phyloP scores from a whole-genome alignment of 2,888 invertebrate genomes.

The Metallyticus violacea region DNA sequence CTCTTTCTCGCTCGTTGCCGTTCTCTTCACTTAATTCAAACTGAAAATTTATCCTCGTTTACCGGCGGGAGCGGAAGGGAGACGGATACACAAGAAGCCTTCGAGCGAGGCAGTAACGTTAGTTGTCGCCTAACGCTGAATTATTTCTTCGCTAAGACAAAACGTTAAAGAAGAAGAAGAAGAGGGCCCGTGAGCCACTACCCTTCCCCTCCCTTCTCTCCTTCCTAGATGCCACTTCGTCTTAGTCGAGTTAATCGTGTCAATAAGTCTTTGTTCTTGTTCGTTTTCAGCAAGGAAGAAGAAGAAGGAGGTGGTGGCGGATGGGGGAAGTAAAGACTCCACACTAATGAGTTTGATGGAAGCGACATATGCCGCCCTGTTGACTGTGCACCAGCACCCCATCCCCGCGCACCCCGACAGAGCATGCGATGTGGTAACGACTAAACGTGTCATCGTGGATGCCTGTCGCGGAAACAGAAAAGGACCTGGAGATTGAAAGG shows the following conservation, averaged over 20 bases:
- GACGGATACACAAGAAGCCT: not conserved
- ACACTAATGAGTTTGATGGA: constrained; percentile 18
- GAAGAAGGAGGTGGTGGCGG: no score
- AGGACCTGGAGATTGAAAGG: not conserved
- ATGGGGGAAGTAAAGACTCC: constrained; percentile 4
- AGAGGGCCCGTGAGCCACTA: not conserved
- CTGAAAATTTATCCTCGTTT: constrained; percentile 10
- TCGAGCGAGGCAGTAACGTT: not conserved
- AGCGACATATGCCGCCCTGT: constrained; percentile 15
- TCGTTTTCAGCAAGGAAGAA: constrained; percentile 22
- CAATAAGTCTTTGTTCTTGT: constrained; percentile 19
- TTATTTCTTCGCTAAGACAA: constrained; percentile 15
- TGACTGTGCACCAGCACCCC: constrained; percentile 3
- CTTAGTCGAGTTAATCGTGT: constrained; percentile 20
- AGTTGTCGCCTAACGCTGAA: constrained; percentile 1
- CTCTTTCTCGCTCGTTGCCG: not conserved
- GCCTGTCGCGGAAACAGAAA: not conserved
- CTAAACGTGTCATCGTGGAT: constrained; percentile 1
- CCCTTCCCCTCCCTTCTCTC: not conserved
- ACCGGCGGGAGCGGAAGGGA: not conserved
- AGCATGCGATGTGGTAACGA: not conserved
- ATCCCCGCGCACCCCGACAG: not conserved
- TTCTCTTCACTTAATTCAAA: constrained; percentile 1
- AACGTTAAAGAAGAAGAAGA: constrained; percentile 9
- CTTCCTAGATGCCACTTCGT: constrained; percentile 12